These are phyloP conservation scores for Spodoptera exigua DNA, from an alignment of 2,888 invertebrate species.

Conservation along the genomic window DNA sequence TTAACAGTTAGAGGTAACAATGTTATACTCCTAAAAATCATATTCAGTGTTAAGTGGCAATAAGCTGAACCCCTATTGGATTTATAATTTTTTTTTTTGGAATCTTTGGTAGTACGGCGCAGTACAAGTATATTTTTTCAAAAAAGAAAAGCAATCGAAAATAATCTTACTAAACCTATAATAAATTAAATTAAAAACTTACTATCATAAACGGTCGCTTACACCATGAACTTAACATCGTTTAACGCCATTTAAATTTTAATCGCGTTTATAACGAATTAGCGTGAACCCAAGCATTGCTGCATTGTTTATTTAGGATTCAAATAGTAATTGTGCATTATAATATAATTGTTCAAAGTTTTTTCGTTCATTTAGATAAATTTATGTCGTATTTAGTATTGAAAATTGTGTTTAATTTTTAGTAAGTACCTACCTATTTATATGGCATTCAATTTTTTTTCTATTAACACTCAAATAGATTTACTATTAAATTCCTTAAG, in stretches of 20 bases:
- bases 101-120: too few relatives aligned
- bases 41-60: too few relatives aligned
- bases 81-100: too few relatives aligned
- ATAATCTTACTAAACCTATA: background rate
- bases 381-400: conserved; percentile 15
- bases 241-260: conserved; percentile 51
- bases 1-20: too few relatives aligned
- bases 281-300: conserved; percentile 60
- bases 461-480: too few relatives aligned
- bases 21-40: too few relatives aligned
- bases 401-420: background rate
- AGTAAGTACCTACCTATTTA: too few relatives aligned
- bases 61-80: too few relatives aligned
- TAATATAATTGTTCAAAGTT: conserved; percentile 30
- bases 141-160: background rate
- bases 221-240: conserved; percentile 14
- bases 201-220: conserved; percentile 31
- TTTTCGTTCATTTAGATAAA: conserved; percentile 1
- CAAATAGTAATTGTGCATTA: too few relatives aligned
- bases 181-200: background rate
- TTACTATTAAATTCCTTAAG: too few relatives aligned
- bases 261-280: conserved; percentile 55
- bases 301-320: conserved; percentile 46
- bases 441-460: too few relatives aligned
- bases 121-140: too few relatives aligned